Base-by-base conservation (phyloP, 2,888 invertebrate genomes). In the Ennomos erosarius region DNA sequence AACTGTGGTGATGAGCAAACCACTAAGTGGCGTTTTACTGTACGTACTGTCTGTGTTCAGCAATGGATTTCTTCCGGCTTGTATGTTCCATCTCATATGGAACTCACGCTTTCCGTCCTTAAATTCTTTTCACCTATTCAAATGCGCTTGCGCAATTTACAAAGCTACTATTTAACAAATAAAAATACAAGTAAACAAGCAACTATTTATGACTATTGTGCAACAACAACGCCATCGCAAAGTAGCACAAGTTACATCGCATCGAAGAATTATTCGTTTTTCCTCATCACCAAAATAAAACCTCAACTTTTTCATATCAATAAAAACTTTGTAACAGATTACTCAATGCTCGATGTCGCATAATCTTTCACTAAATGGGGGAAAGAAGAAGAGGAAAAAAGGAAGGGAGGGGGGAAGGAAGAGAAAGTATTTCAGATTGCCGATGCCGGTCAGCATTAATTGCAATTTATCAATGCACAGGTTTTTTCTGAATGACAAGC, bases 341-440 rank as follows among this genome's bases (percentile, higher is more conserved):
- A 62, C 51, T 59, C 60, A 65, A 65, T 55, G 51, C 47, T 51
- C 55, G 61, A 53, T 62, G 59, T 54, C 62, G 52, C 62, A 59
- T 58, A 52, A 62, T 62, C 51, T 43, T 39, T 50, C 43, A 55
- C 34, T 13, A 45, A 38, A 39, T 26, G 26, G 6, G 6, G 26
- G 49, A n/a, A 33, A 33, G 6, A 26, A 26, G 4, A 26, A 26
- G 6, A 26, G 9, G 35, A 11, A 8, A 1, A 26, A 26, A 26
- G 9, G 35, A 9, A 8, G 1, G 16, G 38, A 10, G n/a, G 34
- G 37, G 45, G 38, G 38, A 16, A 37, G 35, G 13, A 40, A 57
- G 58, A 62, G 70, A 70, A 70, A 70, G 70, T 70, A 67, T 59
- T 47, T 60, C 46, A 65, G 61, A 67, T 65, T 59, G 62, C 11